Evolutionary conservation across 2,888 invertebrate species (phyloP).

Genomic region (Nephrotoma appendiculata): DNA sequence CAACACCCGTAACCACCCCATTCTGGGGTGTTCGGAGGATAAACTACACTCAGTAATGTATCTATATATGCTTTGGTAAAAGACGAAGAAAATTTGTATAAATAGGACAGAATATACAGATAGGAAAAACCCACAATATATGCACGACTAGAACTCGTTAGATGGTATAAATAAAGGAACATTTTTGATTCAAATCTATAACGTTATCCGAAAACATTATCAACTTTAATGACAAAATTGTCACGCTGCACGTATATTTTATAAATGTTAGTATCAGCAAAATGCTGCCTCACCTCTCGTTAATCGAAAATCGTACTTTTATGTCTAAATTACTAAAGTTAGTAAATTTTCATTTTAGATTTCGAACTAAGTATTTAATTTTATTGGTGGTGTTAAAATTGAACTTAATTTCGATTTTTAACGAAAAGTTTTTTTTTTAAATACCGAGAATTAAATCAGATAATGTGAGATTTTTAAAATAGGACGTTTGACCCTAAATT

Average conservation of each 20-base stretch:
- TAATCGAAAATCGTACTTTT: too few species aligned
- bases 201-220: not conserved
- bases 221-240: not conserved
- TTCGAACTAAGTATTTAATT: too few species aligned
- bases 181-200: not conserved
- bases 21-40: not conserved
- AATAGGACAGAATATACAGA: not conserved
- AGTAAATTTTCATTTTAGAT: too few species aligned
- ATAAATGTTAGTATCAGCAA: not conserved
- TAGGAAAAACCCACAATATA: not conserved
- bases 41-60: not conserved
- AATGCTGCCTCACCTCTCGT: not conserved
- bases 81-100: not conserved
- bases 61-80: not conserved
- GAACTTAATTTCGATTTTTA: too few species aligned
- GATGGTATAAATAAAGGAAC: not conserved
- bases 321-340: too few species aligned
- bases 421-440: too few species aligned
- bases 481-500: too few species aligned
- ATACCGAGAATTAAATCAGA: too few species aligned
- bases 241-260: not conserved
- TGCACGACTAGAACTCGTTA: not conserved
- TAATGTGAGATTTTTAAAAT: too few species aligned
- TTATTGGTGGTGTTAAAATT: too few species aligned
- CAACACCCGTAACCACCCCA: not conserved